Conservation (phyloP, 2,113 vertebrate species). For the Saguinus midas region DNA sequence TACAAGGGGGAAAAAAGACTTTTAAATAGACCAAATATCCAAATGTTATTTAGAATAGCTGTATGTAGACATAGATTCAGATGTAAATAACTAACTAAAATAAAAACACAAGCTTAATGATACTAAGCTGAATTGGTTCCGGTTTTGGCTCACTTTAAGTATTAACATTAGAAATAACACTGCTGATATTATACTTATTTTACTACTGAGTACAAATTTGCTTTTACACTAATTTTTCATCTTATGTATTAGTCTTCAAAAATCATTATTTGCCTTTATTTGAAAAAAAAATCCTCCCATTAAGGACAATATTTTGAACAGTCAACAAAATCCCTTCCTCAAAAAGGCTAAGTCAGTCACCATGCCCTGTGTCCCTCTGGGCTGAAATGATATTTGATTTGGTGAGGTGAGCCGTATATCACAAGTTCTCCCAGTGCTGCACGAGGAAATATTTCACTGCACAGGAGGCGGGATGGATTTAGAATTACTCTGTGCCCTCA, state of each 20-base stretch:
- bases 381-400: conserved; percentile 63
- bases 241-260: conserved; percentile 57
- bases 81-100: background rate
- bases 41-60: background rate
- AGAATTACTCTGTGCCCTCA: conserved; percentile 63
- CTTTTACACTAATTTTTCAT: background rate
- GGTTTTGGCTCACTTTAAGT: background rate
- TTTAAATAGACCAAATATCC: background rate
- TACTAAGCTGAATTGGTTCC: background rate
- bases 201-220: background rate
- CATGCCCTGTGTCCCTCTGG: conserved; percentile 52
- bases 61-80: background rate
- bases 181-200: background rate
- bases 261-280: conserved; percentile 35
- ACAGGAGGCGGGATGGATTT: conserved; percentile 59
- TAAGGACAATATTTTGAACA: conserved; percentile 53
- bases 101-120: background rate
- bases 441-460: conserved; percentile 67
- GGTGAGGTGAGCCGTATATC: conserved; percentile 62
- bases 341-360: conserved; percentile 61
- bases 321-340: conserved; percentile 25
- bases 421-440: conserved; percentile 59
- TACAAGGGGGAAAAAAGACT: background rate
- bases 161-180: background rate
- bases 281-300: conserved; percentile 24